A percentile compares a stretch with the other conserved stretches of the same genome.
phyloP scores from a whole-genome alignment of 2,888 invertebrate species.

The Acronicta leporina region DNA sequence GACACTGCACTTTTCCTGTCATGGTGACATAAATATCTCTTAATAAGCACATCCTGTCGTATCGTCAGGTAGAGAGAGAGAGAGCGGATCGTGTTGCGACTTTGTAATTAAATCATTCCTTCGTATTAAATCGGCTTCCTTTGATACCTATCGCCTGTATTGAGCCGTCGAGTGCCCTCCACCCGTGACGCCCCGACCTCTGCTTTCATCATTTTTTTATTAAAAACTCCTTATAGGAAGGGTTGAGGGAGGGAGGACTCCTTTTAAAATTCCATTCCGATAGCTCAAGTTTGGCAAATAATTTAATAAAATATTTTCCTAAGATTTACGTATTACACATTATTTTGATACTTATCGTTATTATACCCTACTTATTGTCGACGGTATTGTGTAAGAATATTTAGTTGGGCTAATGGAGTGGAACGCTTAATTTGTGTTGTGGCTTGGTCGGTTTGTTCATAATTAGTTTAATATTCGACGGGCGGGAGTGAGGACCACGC shows the following conservation, averaged over 20 bases:
- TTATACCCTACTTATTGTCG: constrained; percentile 6
- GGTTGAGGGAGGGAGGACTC: constrained; percentile 58
- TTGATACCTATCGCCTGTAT: constrained; percentile 76
- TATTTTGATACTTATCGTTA: constrained; percentile 24
- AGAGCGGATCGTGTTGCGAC: constrained; percentile 75
- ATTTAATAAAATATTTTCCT: constrained; percentile 51
- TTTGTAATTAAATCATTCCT: constrained; percentile 83
- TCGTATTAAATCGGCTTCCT: constrained; percentile 77
- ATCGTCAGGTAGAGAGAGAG: constrained; percentile 57
- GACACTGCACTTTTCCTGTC: background rate
- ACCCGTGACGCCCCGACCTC: constrained; percentile 67
- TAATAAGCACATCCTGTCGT: constrained; percentile 46
- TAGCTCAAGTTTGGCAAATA: constrained; percentile 53
- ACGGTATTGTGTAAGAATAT: constrained; percentile 48
- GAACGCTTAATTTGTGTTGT: constrained; percentile 74
- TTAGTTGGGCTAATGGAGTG: constrained; percentile 72
- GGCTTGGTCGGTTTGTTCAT: constrained; percentile 78
- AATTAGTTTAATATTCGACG: constrained; percentile 83
- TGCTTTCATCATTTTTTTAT: constrained; percentile 73
- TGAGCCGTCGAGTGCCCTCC: constrained; percentile 73
- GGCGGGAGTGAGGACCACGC: constrained; percentile 40
- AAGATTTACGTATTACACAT: too few relatives aligned
- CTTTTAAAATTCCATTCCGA: constrained; percentile 53
- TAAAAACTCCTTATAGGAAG: constrained; percentile 65
- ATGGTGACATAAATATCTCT: constrained; percentile 14